Conservation (phyloP, 2,797 vertebrate species). For the Mormyrus proboscirostris region DNA sequence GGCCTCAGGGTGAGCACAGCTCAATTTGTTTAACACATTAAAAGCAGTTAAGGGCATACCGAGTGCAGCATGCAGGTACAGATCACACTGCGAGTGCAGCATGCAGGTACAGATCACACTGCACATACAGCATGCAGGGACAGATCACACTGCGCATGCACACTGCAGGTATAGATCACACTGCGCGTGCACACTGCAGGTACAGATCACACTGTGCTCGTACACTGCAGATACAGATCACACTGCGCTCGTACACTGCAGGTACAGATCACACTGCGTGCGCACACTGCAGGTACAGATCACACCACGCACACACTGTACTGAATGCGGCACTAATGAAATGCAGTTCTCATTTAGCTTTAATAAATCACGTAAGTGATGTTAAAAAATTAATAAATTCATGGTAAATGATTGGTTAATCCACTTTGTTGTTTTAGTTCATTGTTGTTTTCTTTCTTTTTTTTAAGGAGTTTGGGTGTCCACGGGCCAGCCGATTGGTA, state of each 20-base stretch:
- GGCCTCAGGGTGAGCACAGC: slow-evolving; percentile 85
- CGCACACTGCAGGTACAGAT: background rate
- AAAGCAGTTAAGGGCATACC: background rate
- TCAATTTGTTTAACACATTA: background rate
- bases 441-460: slow-evolving; percentile 26
- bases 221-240: too few species aligned
- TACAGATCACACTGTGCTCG: too few species aligned
- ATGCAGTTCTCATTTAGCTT: background rate
- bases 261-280: background rate
- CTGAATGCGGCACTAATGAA: background rate
- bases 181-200: background rate
- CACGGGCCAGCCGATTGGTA: slow-evolving; percentile 93
- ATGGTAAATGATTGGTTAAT: background rate
- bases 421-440: background rate
- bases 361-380: background rate
- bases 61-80: background rate
- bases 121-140: too few species aligned
- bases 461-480: slow-evolving; percentile 94
- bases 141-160: too few species aligned
- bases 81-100: background rate
- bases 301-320: background rate
- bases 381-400: background rate
- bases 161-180: background rate
- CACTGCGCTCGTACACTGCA: background rate
- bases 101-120: background rate